Conservation (phyloP, 2,113 vertebrate genomes). For the Columbina picui region DNA sequence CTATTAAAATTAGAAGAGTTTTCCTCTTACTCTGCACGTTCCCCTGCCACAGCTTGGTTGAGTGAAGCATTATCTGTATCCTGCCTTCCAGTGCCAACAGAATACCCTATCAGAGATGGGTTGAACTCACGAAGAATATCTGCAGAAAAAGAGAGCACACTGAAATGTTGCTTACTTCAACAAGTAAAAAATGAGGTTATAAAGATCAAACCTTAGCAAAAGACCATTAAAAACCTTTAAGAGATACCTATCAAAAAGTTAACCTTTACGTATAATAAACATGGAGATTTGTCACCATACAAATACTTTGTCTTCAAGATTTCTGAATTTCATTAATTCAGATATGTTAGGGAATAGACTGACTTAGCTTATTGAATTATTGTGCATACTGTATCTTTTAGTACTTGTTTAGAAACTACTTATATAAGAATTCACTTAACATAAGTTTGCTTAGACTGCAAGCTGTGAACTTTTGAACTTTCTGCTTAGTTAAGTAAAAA, state of each 20-base stretch:
- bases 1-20: background rate
- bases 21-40: slow-evolving; percentile 52
- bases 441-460: too few species aligned
- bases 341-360: background rate
- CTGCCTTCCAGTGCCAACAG: slow-evolving; percentile 58
- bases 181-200: background rate
- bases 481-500: too few species aligned
- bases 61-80: slow-evolving; percentile 6
- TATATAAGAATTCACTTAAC: too few species aligned
- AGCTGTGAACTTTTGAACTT: too few species aligned
- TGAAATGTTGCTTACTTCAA: background rate
- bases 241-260: background rate
- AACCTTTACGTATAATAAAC: background rate
- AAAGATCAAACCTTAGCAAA: background rate
- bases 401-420: too few species aligned
- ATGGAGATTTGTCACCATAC: background rate
- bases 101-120: slow-evolving; percentile 74
- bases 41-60: slow-evolving; percentile 78
- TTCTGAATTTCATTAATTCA: background rate
- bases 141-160: slow-evolving; percentile 52
- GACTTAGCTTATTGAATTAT: too few species aligned
- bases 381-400: too few species aligned
- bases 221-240: background rate
- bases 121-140: slow-evolving; percentile 82
- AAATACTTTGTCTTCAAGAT: background rate